phyloP scores from a whole-genome alignment of 2,888 invertebrate genomes.

The Zeuzera pyrina region DNA sequence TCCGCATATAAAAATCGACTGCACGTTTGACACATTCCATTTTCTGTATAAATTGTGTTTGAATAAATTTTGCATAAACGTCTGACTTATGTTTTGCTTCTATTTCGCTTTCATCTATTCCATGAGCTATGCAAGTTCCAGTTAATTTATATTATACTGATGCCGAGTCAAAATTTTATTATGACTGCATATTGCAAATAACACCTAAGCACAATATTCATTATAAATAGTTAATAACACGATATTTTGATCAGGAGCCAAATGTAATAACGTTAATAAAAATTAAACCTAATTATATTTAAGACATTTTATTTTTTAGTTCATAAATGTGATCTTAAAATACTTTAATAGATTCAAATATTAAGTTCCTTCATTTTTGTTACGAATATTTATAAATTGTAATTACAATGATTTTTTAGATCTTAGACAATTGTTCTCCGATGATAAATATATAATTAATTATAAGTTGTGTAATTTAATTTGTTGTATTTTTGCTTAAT shows the following conservation, averaged over 20 bases:
- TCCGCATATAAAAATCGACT: too few species aligned
- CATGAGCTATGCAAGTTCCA: too few species aligned
- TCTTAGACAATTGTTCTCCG: slow-evolving; percentile 62
- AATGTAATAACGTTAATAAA: slow-evolving; percentile 55
- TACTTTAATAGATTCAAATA: slow-evolving; percentile 59
- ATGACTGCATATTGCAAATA: too few species aligned
- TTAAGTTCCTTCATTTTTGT: slow-evolving; percentile 71
- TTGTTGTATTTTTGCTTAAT: slow-evolving; percentile 68
- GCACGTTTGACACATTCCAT: too few species aligned
- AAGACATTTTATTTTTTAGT: slow-evolving; percentile 56
- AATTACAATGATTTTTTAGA: slow-evolving; percentile 47
- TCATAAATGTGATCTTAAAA: slow-evolving; percentile 59
- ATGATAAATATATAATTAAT: slow-evolving; percentile 62
- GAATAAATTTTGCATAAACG: too few species aligned
- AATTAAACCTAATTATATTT: slow-evolving; percentile 45
- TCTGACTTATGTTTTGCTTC: too few species aligned
- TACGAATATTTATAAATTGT: slow-evolving; percentile 64
- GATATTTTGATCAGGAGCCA: slow-evolving; percentile 51
- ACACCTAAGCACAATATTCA: too few species aligned
- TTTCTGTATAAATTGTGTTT: too few species aligned
- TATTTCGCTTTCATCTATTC: too few species aligned
- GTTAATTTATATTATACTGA: too few species aligned
- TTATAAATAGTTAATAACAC: too few species aligned
- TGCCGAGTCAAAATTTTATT: too few species aligned
- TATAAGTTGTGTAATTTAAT: slow-evolving; percentile 67